Conservation (phyloP, 1,140 invertebrate species). For the Drosophila tsacasi region DNA sequence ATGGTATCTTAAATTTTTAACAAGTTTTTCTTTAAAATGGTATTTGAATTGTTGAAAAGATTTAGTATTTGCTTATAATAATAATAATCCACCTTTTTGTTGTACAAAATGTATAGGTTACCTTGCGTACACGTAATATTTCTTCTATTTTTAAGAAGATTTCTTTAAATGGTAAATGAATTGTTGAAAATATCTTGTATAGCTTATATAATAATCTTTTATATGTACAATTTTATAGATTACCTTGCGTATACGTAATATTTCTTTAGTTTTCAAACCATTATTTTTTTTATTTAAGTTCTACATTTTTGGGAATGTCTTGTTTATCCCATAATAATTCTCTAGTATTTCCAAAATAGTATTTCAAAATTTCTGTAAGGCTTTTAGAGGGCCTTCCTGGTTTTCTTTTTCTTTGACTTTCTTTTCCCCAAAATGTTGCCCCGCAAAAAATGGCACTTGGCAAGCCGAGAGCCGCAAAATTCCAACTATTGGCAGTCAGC, state of each 20-base stretch:
- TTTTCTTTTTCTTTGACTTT: neutral
- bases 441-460: constrained; percentile 17
- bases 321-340: neutral
- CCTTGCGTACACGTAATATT: neutral
- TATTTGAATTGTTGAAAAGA: no score
- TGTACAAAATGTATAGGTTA: no score
- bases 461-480: constrained; percentile 15
- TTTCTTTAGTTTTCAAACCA: neutral
- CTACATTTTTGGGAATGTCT: neutral
- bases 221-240: neutral
- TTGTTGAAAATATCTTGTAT: neutral
- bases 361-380: neutral
- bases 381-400: no score
- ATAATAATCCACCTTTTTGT: no score
- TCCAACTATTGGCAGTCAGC: constrained; percentile 46
- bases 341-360: no score
- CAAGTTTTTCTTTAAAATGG: no score
- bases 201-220: neutral
- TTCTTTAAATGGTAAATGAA: neutral
- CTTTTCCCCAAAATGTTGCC: neutral
- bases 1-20: neutral
- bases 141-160: rapidly evolving
- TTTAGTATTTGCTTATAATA: no score
- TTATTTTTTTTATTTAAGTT: no score
- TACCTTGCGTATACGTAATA: neutral